A percentile compares a stretch with the other conserved stretches of the same genome.
These are phyloP conservation scores for Parazoanthus darwini DNA, from an alignment of 92 coral and sea anemone genomes.

Conservation along the genomic window DNA sequence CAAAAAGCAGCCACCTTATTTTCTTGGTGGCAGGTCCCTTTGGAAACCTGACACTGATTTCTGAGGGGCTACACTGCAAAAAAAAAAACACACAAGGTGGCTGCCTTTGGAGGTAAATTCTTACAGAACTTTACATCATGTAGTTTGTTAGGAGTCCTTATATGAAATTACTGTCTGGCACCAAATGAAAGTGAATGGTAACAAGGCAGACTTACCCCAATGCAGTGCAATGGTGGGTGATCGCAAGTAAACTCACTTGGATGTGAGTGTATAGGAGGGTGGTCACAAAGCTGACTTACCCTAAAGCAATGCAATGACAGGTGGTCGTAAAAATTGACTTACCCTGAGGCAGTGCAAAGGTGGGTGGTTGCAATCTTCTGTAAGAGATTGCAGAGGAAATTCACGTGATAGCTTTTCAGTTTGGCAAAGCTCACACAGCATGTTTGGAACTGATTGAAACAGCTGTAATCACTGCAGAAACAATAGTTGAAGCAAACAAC, in stretches of 20 bases:
- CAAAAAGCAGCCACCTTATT: no score
- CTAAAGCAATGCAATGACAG: slow-evolving; percentile 84
- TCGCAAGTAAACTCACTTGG: slow-evolving; percentile 70
- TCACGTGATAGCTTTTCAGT: slow-evolving; percentile 80
- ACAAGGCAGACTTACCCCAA: slow-evolving; percentile 64
- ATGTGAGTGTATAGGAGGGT: slow-evolving; percentile 85
- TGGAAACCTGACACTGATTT: no score
- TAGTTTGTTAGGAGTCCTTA: no score
- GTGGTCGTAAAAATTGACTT: slow-evolving; percentile 69
- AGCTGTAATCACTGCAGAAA: not conserved
- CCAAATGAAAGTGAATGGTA: no score
- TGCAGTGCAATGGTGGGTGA: slow-evolving; percentile 88
- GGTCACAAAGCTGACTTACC: slow-evolving; percentile 76
- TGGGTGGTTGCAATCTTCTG: slow-evolving; percentile 79
- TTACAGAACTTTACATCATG: no score
- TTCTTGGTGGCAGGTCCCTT: no score
- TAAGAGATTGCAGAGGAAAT: slow-evolving; percentile 78
- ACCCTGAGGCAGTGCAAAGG: slow-evolving; percentile 90
- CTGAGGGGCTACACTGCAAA: no score
- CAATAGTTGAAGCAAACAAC: no score
- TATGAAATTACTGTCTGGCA: no score
- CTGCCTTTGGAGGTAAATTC: no score
- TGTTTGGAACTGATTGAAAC: slow-evolving; percentile 14
- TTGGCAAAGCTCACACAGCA: slow-evolving; percentile 82
- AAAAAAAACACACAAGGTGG: no score